Evolutionary conservation across 2,113 vertebrate genomes (phyloP).

Genomic region (Cyprinodon brontotheroides): DNA sequence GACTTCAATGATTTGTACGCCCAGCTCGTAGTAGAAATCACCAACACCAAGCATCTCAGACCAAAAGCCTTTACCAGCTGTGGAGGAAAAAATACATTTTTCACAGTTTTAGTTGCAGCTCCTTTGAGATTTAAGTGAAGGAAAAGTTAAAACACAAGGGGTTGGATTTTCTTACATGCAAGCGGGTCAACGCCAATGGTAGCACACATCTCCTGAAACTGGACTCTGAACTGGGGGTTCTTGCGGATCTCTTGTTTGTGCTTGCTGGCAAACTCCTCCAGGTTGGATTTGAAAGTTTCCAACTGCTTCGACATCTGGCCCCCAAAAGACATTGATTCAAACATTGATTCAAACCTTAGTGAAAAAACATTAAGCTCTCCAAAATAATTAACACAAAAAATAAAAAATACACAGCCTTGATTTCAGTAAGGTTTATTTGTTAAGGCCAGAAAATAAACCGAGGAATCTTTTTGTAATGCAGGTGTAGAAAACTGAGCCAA

Average conservation of each 20-base stretch:
- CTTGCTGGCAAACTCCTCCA: conserved; percentile 97
- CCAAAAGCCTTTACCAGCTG: conserved; percentile 98
- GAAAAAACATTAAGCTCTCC: too few species aligned
- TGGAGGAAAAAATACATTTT: conserved; percentile 1
- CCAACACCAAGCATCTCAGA: conserved; percentile 97
- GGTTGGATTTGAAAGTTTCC: conserved; percentile 92
- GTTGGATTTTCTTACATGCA: conserved; percentile 84
- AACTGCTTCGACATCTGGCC: conserved; percentile 95
- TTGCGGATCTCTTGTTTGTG: conserved; percentile 97
- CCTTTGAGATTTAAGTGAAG: not conserved
- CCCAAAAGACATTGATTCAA: not conserved
- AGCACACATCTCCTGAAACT: conserved; percentile 98
- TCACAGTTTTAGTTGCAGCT: not conserved
- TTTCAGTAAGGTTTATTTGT: too few species aligned
- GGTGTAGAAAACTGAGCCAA: too few species aligned
- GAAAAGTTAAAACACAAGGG: not conserved
- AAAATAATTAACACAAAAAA: too few species aligned
- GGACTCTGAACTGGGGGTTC: conserved; percentile 89
- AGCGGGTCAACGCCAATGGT: conserved; percentile 95
- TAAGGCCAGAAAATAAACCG: too few species aligned
- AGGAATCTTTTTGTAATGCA: too few species aligned
- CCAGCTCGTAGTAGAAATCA: conserved; percentile 97
- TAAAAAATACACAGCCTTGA: too few species aligned
- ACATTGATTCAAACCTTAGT: too few species aligned
- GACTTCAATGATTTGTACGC: conserved; percentile 96